A percentile compares a stretch with the other conserved stretches of the same genome.
These are phyloP conservation scores for Electrophaes corylata DNA, from an alignment of 2,888 invertebrate genomes.

Conservation along the genomic window DNA sequence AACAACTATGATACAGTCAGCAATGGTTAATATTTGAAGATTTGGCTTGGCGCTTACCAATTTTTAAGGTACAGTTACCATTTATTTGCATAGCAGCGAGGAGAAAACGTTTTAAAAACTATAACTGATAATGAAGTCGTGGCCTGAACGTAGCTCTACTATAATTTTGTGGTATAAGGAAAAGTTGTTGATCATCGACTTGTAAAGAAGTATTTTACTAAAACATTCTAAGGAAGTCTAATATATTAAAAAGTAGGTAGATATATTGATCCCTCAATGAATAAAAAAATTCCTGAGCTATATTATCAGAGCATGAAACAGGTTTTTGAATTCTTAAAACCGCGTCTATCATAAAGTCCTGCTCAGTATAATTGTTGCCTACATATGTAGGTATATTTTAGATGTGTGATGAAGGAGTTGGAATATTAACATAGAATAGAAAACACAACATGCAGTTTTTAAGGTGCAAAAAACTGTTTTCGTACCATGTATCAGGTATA, in stretches of 20 bases:
- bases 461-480: constrained; percentile 46
- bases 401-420: constrained; percentile 9
- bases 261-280: constrained; percentile 1
- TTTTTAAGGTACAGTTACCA: too few relatives aligned
- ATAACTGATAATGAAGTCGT: too few relatives aligned
- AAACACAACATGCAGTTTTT: constrained; percentile 4
- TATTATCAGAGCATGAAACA: constrained; percentile 11
- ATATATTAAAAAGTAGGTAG: neutral
- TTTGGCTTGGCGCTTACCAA: too few relatives aligned
- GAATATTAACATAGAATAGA: neutral
- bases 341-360: constrained; percentile 18
- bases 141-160: too few relatives aligned
- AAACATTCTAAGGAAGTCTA: too few relatives aligned
- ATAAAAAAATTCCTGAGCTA: constrained; percentile 13
- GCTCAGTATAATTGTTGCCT: constrained; percentile 15
- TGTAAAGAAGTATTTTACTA: too few relatives aligned
- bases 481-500: constrained; percentile 24
- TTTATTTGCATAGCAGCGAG: too few relatives aligned
- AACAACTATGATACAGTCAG: too few relatives aligned
- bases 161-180: too few relatives aligned
- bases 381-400: constrained; percentile 8
- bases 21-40: too few relatives aligned
- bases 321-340: constrained; percentile 20
- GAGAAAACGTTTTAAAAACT: too few relatives aligned
- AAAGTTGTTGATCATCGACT: too few relatives aligned